Evolutionary conservation across 2,797 vertebrate species (phyloP), one percentile per base, ranked within the genome.

Genomic region (Sebastes glaucus): DNA sequence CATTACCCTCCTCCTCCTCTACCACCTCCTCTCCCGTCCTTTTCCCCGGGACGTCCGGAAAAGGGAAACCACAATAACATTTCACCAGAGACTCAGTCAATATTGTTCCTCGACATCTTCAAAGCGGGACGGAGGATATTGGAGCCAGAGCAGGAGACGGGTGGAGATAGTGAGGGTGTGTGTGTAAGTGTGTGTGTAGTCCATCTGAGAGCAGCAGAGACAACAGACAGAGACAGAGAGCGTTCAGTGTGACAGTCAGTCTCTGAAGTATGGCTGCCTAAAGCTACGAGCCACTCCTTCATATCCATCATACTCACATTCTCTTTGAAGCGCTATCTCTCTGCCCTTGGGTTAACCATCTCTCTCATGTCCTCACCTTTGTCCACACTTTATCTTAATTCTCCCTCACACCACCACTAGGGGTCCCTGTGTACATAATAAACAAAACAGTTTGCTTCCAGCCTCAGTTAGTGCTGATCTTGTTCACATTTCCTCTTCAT

Each of bases 31-130:
- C 28, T 52, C 70, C 62, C 42, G 71, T 62, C 61, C 46, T 11
- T 56, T 60, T 52, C 69, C 76, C 82, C 81, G 80, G 89, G 87
- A 92, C 59, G 77, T 90, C 91, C 78, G 77, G 88, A 90, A 90
- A 52, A 90, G 79, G 72, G 85, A 92, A 89, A 94, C 93, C 89
- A 79, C 90, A 93, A 93, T 89, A 95, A 92, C 89, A 93, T 93
- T 91, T 94, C 87, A 93, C 86, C 88, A 80, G 90, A 89, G 92
- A 91, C 94, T 94, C 84, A 42, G 92, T 95, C 93, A 95, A 94
- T 95, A 94, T 96, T 95, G 90, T 95, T 94, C 83, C 87, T 90
- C 23, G 46, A 86, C 83, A 84, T 94, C 91, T 94, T 95, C 93
- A 93, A 94, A 94, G 92, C 63, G 27, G 70, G 76, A 84, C 74